A percentile compares a stretch with the other conserved stretches of the same genome.
phyloP scores from a whole-genome alignment of 2,888 invertebrate species.

The Diloba caeruleocephala region DNA sequence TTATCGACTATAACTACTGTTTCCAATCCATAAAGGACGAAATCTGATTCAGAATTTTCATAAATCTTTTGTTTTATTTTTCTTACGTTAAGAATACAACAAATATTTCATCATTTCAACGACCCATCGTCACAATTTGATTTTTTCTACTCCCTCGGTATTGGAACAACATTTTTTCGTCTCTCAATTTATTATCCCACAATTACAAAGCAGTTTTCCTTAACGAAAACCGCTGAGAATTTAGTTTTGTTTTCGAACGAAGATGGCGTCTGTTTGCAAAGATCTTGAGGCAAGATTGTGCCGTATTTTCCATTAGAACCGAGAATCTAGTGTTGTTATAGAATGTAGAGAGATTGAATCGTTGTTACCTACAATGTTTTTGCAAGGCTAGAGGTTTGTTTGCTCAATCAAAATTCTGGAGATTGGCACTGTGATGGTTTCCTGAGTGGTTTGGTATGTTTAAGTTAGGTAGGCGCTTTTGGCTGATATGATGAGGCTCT shows the following conservation, averaged over 20 bases:
- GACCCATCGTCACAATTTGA: slow-evolving; percentile 40
- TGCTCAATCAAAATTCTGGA: slow-evolving; percentile 69
- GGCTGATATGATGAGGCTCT: no score
- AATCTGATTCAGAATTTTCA: no score
- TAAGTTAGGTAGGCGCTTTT: slow-evolving; percentile 10
- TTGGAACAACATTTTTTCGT: slow-evolving; percentile 50
- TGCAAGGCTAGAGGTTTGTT: slow-evolving; percentile 69
- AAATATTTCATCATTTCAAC: slow-evolving; percentile 19
- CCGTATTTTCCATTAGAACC: slow-evolving; percentile 76
- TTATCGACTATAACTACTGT: neutral
- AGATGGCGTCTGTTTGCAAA: slow-evolving; percentile 74
- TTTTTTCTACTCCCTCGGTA: slow-evolving; percentile 37
- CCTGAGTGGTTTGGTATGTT: slow-evolving; percentile 30
- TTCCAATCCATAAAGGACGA: neutral
- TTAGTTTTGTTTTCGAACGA: slow-evolving; percentile 64
- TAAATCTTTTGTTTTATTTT: neutral
- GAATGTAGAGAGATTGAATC: slow-evolving; percentile 74
- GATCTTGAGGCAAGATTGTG: slow-evolving; percentile 78
- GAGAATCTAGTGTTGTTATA: slow-evolving; percentile 68
- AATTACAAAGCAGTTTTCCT: slow-evolving; percentile 68
- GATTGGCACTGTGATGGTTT: slow-evolving; percentile 58
- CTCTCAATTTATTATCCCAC: slow-evolving; percentile 59
- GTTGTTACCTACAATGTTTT: slow-evolving; percentile 70
- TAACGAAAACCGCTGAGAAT: slow-evolving; percentile 63
- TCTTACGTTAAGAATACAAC: neutral